phyloP scores from a whole-genome alignment of 2,797 vertebrate genomes.

The Carcharodon carcharias region DNA sequence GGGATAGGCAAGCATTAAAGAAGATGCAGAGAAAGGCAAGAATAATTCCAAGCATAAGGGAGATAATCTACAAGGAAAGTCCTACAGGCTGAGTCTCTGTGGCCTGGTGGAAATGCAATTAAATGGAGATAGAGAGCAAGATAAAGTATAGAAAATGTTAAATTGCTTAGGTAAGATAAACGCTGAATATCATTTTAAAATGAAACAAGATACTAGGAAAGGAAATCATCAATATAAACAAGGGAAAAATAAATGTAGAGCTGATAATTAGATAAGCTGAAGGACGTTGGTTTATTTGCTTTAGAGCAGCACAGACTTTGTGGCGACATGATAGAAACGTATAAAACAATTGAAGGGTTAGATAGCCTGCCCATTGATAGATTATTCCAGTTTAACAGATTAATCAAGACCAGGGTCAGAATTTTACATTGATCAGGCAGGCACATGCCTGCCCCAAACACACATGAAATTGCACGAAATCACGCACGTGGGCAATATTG shows the following conservation, averaged over 20 bases:
- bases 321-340: neutral
- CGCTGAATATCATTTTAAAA: neutral
- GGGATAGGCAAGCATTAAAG: neutral
- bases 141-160: neutral
- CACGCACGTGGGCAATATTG: too few species aligned
- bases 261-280: neutral
- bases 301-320: neutral
- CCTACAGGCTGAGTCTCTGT: neutral
- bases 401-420: neutral
- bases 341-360: neutral
- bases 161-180: neutral
- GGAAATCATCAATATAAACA: neutral
- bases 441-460: too few species aligned
- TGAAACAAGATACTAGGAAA: neutral
- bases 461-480: too few species aligned
- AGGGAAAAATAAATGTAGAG: neutral
- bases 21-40: neutral
- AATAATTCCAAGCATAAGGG: neutral
- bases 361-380: neutral
- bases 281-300: neutral
- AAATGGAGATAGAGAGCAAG: neutral
- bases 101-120: neutral
- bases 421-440: too few species aligned
- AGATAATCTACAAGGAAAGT: neutral
- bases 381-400: neutral